Evolutionary conservation across 2,113 vertebrate genomes (phyloP).

Genomic region (Canis aureus): DNA sequence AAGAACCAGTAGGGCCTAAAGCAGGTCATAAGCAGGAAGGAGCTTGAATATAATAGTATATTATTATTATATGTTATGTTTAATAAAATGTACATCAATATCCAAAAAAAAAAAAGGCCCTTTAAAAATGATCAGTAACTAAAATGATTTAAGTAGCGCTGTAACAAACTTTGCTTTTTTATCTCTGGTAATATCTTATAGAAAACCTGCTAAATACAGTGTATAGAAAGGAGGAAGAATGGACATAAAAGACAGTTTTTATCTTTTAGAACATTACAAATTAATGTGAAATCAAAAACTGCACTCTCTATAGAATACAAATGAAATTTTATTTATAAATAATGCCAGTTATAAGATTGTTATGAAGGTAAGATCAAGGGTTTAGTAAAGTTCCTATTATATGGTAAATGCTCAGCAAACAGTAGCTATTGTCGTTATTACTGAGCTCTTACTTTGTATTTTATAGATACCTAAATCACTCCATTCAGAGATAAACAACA

Average conservation of each 20-base stretch:
- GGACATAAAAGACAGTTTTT: not conserved
- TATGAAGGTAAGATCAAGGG: not conserved
- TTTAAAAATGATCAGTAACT: conserved; percentile 39
- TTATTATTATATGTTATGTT: no score
- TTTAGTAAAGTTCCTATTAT: not conserved
- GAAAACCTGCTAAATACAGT: not conserved
- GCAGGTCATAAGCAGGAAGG: no score
- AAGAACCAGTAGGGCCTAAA: not conserved
- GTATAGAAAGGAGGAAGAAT: not conserved
- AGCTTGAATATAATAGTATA: no score
- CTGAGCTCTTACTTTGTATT: not conserved
- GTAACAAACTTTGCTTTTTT: not conserved
- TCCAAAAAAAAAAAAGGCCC: not conserved
- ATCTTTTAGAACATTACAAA: conserved; percentile 45
- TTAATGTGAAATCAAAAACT: conserved; percentile 31
- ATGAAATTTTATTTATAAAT: conserved; percentile 41
- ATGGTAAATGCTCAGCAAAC: not conserved
- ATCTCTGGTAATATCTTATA: conserved; percentile 4
- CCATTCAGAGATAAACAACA: not conserved
- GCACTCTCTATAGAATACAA: not conserved
- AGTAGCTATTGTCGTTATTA: not conserved
- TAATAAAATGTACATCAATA: no score
- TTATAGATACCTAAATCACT: not conserved
- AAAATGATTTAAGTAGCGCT: not conserved
- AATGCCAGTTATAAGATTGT: not conserved